Percentiles rank a stretch among this genome's conserved stretches.
These are phyloP conservation scores for Leucoma salicis DNA, from an alignment of 2,888 invertebrate species.

Conservation along the genomic window DNA sequence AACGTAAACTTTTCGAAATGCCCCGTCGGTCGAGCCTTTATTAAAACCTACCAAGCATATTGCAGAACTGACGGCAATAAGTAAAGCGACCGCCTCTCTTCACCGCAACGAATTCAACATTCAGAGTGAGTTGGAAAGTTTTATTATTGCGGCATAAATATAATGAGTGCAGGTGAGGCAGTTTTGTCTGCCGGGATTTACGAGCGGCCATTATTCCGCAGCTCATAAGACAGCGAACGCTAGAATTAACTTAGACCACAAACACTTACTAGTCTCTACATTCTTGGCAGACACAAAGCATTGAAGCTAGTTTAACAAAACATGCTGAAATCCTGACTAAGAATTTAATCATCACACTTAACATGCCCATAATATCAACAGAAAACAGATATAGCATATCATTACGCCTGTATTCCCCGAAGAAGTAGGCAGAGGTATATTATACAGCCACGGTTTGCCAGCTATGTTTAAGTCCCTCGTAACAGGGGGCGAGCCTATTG, in stretches of 20 bases:
- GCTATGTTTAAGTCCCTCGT: no score
- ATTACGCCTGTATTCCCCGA: no score
- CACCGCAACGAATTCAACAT: slow-evolving; percentile 77
- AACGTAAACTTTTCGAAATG: slow-evolving; percentile 77
- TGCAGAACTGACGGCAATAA: slow-evolving; percentile 77
- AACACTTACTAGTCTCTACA: slow-evolving; percentile 53
- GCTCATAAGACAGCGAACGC: slow-evolving; percentile 52
- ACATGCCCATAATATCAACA: no score
- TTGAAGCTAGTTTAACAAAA: no score
- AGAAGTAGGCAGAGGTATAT: no score
- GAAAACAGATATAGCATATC: no score
- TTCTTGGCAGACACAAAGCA: slow-evolving; percentile 19
- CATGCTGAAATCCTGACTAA: no score
- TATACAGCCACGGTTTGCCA: no score
- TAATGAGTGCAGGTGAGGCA: slow-evolving; percentile 79
- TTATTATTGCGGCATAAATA: slow-evolving; percentile 81
- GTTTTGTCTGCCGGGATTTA: slow-evolving; percentile 74
- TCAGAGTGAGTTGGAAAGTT: slow-evolving; percentile 76
- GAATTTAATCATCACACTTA: no score
- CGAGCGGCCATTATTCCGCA: slow-evolving; percentile 55
- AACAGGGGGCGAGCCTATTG: no score
- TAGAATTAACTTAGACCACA: slow-evolving; percentile 57
- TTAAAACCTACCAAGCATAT: slow-evolving; percentile 76
- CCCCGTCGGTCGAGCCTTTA: slow-evolving; percentile 70
- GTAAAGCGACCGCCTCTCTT: slow-evolving; percentile 72